phyloP scores from a whole-genome alignment of 1,140 invertebrate species.

The Lasaia peninsularis region DNA sequence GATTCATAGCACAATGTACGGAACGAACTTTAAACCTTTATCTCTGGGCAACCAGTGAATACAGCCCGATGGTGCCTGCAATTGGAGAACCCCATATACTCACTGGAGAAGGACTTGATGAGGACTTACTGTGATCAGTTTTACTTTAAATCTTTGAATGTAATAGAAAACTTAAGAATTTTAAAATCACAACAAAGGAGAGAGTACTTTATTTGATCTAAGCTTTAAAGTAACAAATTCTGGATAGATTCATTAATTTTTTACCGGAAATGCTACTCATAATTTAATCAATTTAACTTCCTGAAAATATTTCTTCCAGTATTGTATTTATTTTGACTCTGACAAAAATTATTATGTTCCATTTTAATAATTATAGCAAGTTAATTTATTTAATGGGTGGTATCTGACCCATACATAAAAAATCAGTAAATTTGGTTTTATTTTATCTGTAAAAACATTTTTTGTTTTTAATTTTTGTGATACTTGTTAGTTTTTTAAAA shows the following conservation, averaged over 20 bases:
- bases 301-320: not conserved
- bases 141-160: not conserved
- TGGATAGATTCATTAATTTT: not conserved
- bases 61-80: constrained; percentile 78
- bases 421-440: too few species aligned
- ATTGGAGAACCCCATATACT: constrained; percentile 72
- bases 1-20: constrained; percentile 95
- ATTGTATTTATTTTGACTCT: not conserved
- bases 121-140: constrained; percentile 44
- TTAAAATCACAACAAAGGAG: too few species aligned
- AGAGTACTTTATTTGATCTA: not conserved
- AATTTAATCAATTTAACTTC: not conserved
- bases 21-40: constrained; percentile 96
- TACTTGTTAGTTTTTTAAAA: too few species aligned
- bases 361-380: not conserved
- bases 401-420: too few species aligned
- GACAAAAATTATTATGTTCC: not conserved
- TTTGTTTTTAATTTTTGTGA: too few species aligned
- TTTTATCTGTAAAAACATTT: too few species aligned
- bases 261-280: not conserved
- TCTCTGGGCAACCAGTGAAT: constrained; percentile 87
- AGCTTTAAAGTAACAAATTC: constrained; percentile 6
- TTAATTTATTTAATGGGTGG: not conserved
- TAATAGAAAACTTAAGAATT: too few species aligned
- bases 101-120: constrained; percentile 54